These are phyloP conservation scores for Carcharodon carcharias DNA, from an alignment of 2,797 vertebrate species.

Conservation along the genomic window DNA sequence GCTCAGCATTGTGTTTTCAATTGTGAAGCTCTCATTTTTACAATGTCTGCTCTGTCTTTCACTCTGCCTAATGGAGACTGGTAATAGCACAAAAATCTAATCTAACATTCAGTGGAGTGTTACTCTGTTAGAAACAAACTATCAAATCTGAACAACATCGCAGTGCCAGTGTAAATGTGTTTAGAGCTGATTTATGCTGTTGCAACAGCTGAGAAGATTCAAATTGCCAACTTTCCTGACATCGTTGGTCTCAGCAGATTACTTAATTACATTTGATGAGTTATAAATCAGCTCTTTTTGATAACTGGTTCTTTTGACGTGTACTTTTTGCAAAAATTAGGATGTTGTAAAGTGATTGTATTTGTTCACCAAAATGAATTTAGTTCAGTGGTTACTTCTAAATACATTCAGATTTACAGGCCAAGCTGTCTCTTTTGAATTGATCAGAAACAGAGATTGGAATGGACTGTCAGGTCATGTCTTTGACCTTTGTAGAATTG, in stretches of 20 bases:
- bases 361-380: not conserved
- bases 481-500: not conserved
- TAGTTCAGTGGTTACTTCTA: not conserved
- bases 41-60: constrained; percentile 21
- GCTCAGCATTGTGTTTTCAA: not conserved
- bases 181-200: not conserved
- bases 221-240: not conserved
- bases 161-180: not conserved
- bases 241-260: not conserved
- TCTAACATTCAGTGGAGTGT: constrained; percentile 10
- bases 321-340: not conserved
- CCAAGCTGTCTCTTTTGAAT: not conserved
- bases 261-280: not conserved
- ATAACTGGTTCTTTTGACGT: not conserved
- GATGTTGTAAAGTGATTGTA: not conserved
- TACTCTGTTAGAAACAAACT: not conserved
- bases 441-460: not conserved
- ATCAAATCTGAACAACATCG: not conserved
- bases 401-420: not conserved
- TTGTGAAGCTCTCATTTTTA: constrained; percentile 4
- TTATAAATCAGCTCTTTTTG: not conserved
- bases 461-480: not conserved
- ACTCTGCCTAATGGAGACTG: not conserved
- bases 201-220: not conserved
- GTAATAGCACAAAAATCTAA: not conserved